A percentile compares a stretch with the other conserved stretches of the same genome.
Evolutionary conservation across 2,113 vertebrate species (phyloP).

Genomic region (Nycticryphes semicollaris): DNA sequence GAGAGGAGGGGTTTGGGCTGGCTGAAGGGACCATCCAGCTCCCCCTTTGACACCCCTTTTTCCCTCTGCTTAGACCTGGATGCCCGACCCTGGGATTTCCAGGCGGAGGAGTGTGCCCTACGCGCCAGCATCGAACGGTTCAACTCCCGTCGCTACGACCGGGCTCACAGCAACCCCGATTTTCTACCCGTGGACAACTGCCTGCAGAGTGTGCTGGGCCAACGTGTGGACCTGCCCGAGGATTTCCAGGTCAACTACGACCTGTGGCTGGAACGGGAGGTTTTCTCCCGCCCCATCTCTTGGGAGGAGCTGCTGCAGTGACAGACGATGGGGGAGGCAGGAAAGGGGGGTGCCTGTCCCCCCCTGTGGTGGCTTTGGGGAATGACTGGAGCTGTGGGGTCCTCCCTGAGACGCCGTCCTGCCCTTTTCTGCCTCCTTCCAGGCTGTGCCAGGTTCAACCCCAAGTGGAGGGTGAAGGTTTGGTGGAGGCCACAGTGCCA

Average conservation of each 20-base stretch:
- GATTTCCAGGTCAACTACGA: constrained; percentile 99
- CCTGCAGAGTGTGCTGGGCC: constrained; percentile 96
- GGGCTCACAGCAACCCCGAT: constrained; percentile 89
- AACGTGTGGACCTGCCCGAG: constrained; percentile 90
- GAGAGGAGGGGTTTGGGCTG: neutral
- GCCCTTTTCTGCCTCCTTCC: neutral
- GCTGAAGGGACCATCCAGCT: too few species aligned
- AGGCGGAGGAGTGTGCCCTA: constrained; percentile 95
- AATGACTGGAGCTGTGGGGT: neutral
- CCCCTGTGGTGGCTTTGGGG: neutral
- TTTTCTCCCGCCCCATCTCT: constrained; percentile 96
- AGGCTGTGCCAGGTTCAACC: neutral
- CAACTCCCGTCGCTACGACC: constrained; percentile 93
- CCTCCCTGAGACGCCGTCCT: rapidly evolving
- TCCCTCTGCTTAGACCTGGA: constrained; percentile 85
- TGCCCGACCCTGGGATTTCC: constrained; percentile 97
- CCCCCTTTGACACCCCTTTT: rapidly evolving
- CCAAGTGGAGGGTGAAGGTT: neutral
- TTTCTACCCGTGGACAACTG: constrained; percentile 97
- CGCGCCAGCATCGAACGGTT: constrained; percentile 96
- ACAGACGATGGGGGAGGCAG: neutral
- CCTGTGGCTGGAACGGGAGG: constrained; percentile 97
- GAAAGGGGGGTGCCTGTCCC: neutral
- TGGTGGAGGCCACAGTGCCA: neutral
- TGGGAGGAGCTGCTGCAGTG: constrained; percentile 98